These are phyloP conservation scores for Heliocidaris erythrogramma DNA, from an alignment of 35 echinoderm and acorn worm genomes.

Conservation along the genomic window DNA sequence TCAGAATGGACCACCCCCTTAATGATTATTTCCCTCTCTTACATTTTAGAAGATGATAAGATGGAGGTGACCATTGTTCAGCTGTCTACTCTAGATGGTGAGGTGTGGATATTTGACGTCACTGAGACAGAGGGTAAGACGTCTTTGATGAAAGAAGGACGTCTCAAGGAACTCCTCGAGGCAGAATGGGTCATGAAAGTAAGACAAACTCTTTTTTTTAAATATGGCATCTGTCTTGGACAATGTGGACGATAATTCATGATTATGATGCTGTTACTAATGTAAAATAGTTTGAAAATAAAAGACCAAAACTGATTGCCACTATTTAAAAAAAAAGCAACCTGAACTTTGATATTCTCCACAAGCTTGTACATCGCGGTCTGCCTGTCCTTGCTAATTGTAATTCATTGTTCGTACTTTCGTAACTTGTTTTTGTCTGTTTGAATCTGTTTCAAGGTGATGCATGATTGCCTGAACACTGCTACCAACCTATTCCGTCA, in stretches of 20 bases:
- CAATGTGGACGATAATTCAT: too few relatives aligned
- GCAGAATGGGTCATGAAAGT: constrained; percentile 30
- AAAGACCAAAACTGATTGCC: too few relatives aligned
- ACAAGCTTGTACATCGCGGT: too few relatives aligned
- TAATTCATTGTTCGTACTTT: too few relatives aligned
- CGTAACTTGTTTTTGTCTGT: not conserved
- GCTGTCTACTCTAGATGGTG: constrained; percentile 6
- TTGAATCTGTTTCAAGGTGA: not conserved
- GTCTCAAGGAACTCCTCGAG: constrained; percentile 40
- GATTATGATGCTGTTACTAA: too few relatives aligned
- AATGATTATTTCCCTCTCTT: not conserved
- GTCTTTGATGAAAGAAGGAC: constrained; percentile 44
- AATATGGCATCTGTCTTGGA: too few relatives aligned
- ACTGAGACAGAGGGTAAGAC: not conserved
- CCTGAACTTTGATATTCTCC: too few relatives aligned
- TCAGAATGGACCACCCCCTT: too few relatives aligned
- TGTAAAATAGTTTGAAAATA: too few relatives aligned
- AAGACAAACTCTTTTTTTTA: not conserved
- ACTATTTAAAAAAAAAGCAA: too few relatives aligned
- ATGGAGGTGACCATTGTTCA: not conserved
- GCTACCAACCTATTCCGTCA: constrained; percentile 13
- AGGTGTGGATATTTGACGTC: constrained; percentile 42
- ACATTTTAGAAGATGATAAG: not conserved
- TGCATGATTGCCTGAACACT: constrained; percentile 18
- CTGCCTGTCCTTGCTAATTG: too few relatives aligned